Evolutionary conservation across 2,797 vertebrate species (phyloP).

Genomic region (Austrolebias charrua): DNA sequence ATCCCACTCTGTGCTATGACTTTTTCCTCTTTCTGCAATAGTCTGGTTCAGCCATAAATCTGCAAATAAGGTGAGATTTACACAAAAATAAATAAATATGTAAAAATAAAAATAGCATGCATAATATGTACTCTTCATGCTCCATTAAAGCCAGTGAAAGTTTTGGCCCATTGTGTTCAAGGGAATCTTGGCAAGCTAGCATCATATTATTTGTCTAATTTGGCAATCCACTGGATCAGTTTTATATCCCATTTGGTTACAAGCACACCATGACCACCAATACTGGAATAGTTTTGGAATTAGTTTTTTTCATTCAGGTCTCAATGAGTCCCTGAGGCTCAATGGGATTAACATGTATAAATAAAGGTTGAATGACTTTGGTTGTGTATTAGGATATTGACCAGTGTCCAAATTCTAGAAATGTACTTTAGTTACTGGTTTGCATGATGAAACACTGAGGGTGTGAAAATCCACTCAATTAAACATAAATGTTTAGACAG

Average conservation of each 20-base stretch:
- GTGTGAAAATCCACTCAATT: background rate
- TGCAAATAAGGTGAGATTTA: no score
- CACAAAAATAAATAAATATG: no score
- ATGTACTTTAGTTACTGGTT: background rate
- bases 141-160: background rate
- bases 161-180: background rate
- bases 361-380: background rate
- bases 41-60: no score
- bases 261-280: background rate
- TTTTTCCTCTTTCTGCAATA: no score
- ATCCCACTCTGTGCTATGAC: conserved; percentile 11
- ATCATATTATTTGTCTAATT: background rate
- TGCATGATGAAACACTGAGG: background rate
- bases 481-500: background rate
- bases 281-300: background rate
- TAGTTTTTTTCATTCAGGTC: no score
- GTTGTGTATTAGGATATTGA: background rate
- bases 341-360: no score
- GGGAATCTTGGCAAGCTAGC: background rate
- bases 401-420: background rate
- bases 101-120: no score
- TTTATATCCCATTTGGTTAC: background rate
- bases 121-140: background rate
- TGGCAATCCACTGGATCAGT: background rate
- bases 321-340: no score